Evolutionary conservation across 2,888 invertebrate genomes (phyloP).

Genomic region (Nemotelus pantherinus): DNA sequence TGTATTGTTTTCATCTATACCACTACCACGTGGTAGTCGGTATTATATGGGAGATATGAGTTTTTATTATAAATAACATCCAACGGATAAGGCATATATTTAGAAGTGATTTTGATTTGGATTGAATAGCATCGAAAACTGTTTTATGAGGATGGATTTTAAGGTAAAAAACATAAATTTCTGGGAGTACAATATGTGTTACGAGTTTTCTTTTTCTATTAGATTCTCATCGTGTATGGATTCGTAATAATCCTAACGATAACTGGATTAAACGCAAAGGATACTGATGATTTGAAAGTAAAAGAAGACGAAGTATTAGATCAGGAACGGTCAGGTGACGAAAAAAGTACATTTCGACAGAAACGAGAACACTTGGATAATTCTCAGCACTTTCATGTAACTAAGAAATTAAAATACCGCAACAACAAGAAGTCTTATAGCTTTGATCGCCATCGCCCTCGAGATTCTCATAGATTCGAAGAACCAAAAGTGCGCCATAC

Average conservation of each 20-base stretch:
- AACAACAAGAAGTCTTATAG: slow-evolving; percentile 53
- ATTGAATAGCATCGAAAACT: slow-evolving; percentile 20
- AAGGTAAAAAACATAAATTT: slow-evolving; percentile 13
- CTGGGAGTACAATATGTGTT: background rate
- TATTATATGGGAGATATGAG: slow-evolving; percentile 4
- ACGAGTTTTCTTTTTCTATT: background rate
- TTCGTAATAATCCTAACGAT: background rate
- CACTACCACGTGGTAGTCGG: slow-evolving; percentile 1
- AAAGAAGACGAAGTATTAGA: slow-evolving; percentile 64
- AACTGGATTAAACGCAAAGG: slow-evolving; percentile 23
- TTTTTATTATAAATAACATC: slow-evolving; percentile 34
- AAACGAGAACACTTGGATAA: slow-evolving; percentile 55
- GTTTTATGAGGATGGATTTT: slow-evolving; percentile 23
- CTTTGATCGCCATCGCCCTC: slow-evolving; percentile 39
- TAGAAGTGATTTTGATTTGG: slow-evolving; percentile 16
- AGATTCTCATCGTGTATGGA: background rate
- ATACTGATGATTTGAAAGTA: slow-evolving; percentile 55
- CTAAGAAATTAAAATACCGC: slow-evolving; percentile 53
- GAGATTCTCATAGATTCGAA: slow-evolving; percentile 44
- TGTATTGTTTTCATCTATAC: background rate
- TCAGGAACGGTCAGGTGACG: slow-evolving; percentile 46
- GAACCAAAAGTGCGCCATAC: slow-evolving; percentile 56
- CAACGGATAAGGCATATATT: background rate
- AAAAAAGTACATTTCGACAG: slow-evolving; percentile 52
- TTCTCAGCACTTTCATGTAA: slow-evolving; percentile 52